phyloP scores from a whole-genome alignment of 2,888 invertebrate species.

The Plebejus argus region DNA sequence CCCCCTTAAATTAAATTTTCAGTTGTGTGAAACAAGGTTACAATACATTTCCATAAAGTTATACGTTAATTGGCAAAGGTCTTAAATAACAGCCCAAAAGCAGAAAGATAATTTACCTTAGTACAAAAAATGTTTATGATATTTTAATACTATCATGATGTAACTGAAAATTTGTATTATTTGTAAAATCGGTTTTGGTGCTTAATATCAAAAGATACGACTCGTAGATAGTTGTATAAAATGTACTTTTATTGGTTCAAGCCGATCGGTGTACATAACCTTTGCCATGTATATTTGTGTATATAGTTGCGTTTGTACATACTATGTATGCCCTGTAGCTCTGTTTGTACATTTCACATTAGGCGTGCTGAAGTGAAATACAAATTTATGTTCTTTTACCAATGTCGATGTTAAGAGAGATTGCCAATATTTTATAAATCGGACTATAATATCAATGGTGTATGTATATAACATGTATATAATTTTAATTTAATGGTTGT shows the following conservation, averaged over 20 bases:
- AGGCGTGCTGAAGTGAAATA: slow-evolving; percentile 11
- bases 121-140: neutral
- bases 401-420: slow-evolving; percentile 19
- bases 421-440: slow-evolving; percentile 9
- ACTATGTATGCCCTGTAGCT: slow-evolving; percentile 75
- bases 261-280: slow-evolving; percentile 35
- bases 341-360: slow-evolving; percentile 71
- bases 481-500: slow-evolving; percentile 16
- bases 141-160: neutral
- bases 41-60: slow-evolving; percentile 37
- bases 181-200: neutral
- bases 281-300: slow-evolving; percentile 65
- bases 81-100: slow-evolving; percentile 31
- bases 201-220: neutral
- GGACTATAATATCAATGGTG: slow-evolving; percentile 15
- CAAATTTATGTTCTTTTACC: neutral
- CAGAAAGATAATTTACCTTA: neutral
- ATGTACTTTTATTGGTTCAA: neutral
- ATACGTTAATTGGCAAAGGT: slow-evolving; percentile 34
- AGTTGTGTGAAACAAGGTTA: slow-evolving; percentile 50
- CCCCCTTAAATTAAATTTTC: slow-evolving; percentile 55
- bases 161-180: neutral
- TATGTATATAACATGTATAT: slow-evolving; percentile 30
- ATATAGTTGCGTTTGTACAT: slow-evolving; percentile 75
- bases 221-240: neutral